phyloP scores from a whole-genome alignment of 2,888 invertebrate species.

The Cantharis nigra region DNA sequence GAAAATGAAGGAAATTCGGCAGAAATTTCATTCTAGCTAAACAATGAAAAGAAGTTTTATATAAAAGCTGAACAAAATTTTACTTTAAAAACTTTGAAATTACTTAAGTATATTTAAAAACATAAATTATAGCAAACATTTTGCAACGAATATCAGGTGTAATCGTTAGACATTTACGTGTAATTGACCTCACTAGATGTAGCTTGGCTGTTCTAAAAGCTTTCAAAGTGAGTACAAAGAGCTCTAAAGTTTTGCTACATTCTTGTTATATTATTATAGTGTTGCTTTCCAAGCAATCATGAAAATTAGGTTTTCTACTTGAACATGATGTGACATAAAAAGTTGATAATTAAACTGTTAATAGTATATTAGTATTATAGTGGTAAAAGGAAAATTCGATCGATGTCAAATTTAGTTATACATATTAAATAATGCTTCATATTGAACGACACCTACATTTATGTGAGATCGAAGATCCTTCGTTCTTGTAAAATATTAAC shows the following conservation, averaged over 20 bases:
- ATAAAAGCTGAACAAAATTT: neutral
- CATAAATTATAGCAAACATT: neutral
- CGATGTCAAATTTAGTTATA: neutral
- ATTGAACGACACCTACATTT: neutral
- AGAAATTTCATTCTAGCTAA: neutral
- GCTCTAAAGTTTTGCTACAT: neutral
- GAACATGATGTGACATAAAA: too few species aligned
- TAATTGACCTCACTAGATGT: neutral
- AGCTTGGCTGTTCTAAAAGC: neutral
- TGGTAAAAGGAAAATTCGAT: neutral
- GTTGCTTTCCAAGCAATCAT: neutral
- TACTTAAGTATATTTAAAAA: neutral
- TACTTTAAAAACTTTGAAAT: neutral
- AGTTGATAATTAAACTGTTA: neutral
- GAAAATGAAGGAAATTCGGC: neutral
- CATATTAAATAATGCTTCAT: neutral
- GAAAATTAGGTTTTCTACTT: neutral
- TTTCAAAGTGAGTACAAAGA: neutral
- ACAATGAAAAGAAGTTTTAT: neutral
- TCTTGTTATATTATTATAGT: neutral
- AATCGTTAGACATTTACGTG: neutral
- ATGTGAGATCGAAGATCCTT: neutral
- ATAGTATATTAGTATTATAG: neutral
- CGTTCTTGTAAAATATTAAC: neutral
- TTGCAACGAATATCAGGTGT: neutral